Evolutionary conservation across 1,140 invertebrate genomes (phyloP), one percentile per base, ranked within the genome.

Genomic region (Lepidostoma basale): DNA sequence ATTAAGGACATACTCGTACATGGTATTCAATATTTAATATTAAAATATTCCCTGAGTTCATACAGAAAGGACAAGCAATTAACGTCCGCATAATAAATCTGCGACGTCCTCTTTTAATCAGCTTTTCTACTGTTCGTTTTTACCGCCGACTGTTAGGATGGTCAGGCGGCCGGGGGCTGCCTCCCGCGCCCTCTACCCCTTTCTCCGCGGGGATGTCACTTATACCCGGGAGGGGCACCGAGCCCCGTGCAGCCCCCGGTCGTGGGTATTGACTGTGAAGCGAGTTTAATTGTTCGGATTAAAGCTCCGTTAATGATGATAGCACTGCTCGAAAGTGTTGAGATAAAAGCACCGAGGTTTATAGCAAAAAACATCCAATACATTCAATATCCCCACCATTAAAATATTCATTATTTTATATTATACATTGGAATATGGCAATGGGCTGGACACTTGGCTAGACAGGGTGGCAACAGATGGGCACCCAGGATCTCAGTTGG

Each of bases 31-130:
- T n/a, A n/a, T n/a, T n/a, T n/a, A n/a, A n/a, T n/a, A n/a, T n/a
- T n/a, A n/a, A n/a, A n/a, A 54, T 28, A 54, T 54, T 54, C 14
- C 3, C 12, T n/a, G 22, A 22, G 25, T 26, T 52, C 26, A 28
- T 14, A 12, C 26, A 14, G 16, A 45, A 66, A 36, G 40, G 36
- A 66, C 58, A 30, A 42, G 58, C 66, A 72, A 72, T 72, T 68
- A 68, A 62, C 54, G 54, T 62, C 47, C 70, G 70, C 40, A 59
- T 67, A 66, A 72, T 72, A 72, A 72, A 72, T 72, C 62, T 47
- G 30, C 70, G 45, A 59, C 40, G 59, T 71, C 60, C 64, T 44
- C 62, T 68, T 72, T 72, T 72, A 72, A 72, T 72, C 70, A 72
- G 66, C 70, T 66, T 68, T 72, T 72, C 66, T 47, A 40, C 42